A percentile compares a stretch with the other conserved stretches of the same genome.
phyloP scores from a whole-genome alignment of 2,797 vertebrate species.

The Brachymystax lenok region DNA sequence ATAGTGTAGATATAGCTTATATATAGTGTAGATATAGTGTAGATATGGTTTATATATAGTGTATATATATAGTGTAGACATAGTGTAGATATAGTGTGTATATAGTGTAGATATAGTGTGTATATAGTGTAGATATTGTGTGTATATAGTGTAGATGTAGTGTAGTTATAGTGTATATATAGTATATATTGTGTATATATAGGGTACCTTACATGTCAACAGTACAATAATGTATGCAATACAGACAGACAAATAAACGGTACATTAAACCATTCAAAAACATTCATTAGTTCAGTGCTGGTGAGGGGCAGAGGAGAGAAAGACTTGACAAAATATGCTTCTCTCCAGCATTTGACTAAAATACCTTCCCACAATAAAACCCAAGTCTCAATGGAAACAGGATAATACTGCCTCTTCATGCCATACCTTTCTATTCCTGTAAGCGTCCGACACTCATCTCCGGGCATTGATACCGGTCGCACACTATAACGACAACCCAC shows the following conservation, averaged over 20 bases:
- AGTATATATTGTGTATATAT: no score
- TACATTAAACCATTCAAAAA: background rate
- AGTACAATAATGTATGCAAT: background rate
- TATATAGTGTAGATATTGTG: no score
- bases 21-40: no score
- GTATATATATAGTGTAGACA: no score
- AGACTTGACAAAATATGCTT: conserved; percentile 17
- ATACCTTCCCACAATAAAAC: background rate
- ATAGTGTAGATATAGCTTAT: no score
- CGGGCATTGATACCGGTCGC: background rate
- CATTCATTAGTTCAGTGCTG: background rate
- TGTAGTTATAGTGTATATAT: no score
- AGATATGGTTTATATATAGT: no score
- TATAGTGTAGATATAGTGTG: no score
- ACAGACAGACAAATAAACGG: background rate
- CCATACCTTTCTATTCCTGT: background rate
- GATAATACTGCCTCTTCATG: background rate
- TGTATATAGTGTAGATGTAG: no score
- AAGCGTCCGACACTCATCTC: background rate
- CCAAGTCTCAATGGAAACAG: background rate
- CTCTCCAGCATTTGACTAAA: conserved; percentile 21
- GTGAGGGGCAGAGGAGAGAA: conserved; percentile 1
- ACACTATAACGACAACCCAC: background rate
- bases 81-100: no score
- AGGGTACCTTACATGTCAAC: background rate